Base-by-base conservation (phyloP, 1,140 invertebrate genomes). In the Mactra quadrangularis region DNA sequence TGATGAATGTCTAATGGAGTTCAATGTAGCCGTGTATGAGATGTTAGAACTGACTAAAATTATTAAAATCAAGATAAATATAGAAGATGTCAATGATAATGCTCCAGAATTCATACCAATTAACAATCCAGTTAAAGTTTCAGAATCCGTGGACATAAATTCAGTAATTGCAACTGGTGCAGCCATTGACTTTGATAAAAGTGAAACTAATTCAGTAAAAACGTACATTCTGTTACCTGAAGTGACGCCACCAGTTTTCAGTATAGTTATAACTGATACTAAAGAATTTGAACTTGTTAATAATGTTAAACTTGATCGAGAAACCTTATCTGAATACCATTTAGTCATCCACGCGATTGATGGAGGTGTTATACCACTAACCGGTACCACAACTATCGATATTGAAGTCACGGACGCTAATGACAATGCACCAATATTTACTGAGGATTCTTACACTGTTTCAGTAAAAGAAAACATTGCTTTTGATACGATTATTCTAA, bases 381-480 rank as follows among this genome's bases (percentile, higher is more conserved):
- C 85, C n/a, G 87, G 87, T 17, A 84, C 84, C 6, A 53, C 87
- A 13, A 53, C 84, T 0, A 57, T 90, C 15, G 82, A 89, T 60
- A 87, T 90, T 57, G 75, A 77, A n/a, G 87, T 90, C 3, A 81
- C 83, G 0, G 90, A 98, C 91, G 97, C 98, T 85, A 91, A 91
- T 76, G 90, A 91, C 62, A 89, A 91, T 60, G 52, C 31, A n/a
- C 89, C 90, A 4, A 45, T 47, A 13, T 90, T 90, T 52, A 22
- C 29, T 0, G 33, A 86, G 31, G 59, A 83, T 13, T 15, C 55
- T 0, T 90, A 90, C 71, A 86, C 85, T 50, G 94, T 98, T 50
- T 83, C 85, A 25, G 76, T 89, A 27, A 97, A 98, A 93, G 96
- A 96, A 31, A 96, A 95, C 53, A 47, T 82, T 0, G 11, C 47